Conservation (phyloP, 2,888 invertebrate genomes). For the Sisyra terminalis region DNA sequence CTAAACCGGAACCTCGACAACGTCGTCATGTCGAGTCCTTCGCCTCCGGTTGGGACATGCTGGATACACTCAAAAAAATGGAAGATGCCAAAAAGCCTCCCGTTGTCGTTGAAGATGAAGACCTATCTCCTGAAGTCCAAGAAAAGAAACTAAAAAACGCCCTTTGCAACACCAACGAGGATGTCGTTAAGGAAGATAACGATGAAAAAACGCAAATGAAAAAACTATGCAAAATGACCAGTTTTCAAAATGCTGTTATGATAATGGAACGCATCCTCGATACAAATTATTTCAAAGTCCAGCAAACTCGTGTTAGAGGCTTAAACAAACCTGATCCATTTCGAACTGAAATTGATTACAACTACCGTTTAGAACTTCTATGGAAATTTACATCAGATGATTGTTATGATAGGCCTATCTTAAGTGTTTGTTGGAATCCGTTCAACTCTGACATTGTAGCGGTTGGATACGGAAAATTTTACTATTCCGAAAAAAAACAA, state of each 20-base stretch:
- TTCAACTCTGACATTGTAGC: slow-evolving; percentile 54
- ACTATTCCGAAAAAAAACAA: slow-evolving; percentile 30
- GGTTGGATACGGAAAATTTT: slow-evolving; percentile 55
- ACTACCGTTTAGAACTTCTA: slow-evolving; percentile 45
- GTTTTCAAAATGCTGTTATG: slow-evolving; percentile 44
- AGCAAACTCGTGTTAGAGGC: slow-evolving; percentile 55
- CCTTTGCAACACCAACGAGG: slow-evolving; percentile 16
- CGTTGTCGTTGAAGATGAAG: slow-evolving; percentile 26
- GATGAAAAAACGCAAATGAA: slow-evolving; percentile 22
- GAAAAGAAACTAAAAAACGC: slow-evolving; percentile 14
- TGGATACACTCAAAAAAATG: slow-evolving; percentile 40
- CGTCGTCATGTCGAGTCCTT: slow-evolving; percentile 41
- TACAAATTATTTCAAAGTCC: slow-evolving; percentile 42
- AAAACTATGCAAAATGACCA: slow-evolving; percentile 20
- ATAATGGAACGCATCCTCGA: slow-evolving; percentile 56
- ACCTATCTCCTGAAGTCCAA: slow-evolving; percentile 15
- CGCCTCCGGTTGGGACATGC: slow-evolving; percentile 65
- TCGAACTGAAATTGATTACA: slow-evolving; percentile 42
- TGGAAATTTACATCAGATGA: slow-evolving; percentile 45
- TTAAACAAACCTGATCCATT: slow-evolving; percentile 42
- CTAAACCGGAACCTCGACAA: slow-evolving; percentile 35
- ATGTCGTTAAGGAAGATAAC: slow-evolving; percentile 14
- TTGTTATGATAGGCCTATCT: slow-evolving; percentile 37
- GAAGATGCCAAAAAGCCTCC: slow-evolving; percentile 26
- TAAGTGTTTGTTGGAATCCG: slow-evolving; percentile 47